These are phyloP conservation scores for Lepidocolaptes lacrymiger DNA, from an alignment of 2,797 vertebrate genomes.

Conservation along the genomic window DNA sequence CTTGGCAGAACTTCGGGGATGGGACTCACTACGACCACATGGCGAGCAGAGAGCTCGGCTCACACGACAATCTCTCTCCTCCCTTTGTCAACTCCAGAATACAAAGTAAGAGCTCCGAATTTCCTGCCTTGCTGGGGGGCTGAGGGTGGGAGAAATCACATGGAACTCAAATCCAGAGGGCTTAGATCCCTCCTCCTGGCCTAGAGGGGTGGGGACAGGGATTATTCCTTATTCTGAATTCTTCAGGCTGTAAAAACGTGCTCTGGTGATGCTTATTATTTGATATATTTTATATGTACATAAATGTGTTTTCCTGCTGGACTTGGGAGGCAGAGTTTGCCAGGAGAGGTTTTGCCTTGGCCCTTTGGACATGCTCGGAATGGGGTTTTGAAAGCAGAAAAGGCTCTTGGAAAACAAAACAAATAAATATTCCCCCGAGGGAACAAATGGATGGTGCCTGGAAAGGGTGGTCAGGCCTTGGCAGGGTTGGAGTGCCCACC, in stretches of 20 bases:
- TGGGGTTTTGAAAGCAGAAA: background rate
- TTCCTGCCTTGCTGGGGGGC: background rate
- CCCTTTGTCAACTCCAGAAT: conserved; percentile 92
- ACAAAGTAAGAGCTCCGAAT: conserved; percentile 82
- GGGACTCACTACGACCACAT: conserved; percentile 89
- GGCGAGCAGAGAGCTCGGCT: conserved; percentile 87
- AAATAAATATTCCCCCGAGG: background rate
- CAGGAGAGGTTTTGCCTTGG: background rate
- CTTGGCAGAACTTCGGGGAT: conserved; percentile 88
- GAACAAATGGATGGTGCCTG: background rate
- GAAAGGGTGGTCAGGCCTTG: background rate
- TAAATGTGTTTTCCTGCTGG: background rate
- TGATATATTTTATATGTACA: rapidly evolving
- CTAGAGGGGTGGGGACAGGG: background rate
- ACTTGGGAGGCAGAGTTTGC: rapidly evolving
- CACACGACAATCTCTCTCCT: conserved; percentile 94
- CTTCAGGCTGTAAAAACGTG: background rate
- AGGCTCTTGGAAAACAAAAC: background rate
- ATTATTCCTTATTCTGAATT: rapidly evolving
- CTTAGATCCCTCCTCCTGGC: background rate
- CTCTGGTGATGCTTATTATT: background rate
- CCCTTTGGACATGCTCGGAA: rapidly evolving
- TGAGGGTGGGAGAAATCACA: background rate
- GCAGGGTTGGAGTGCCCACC: background rate
- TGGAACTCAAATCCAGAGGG: background rate